Base-by-base conservation (phyloP, 2,888 invertebrate species). In the Thera britannica region DNA sequence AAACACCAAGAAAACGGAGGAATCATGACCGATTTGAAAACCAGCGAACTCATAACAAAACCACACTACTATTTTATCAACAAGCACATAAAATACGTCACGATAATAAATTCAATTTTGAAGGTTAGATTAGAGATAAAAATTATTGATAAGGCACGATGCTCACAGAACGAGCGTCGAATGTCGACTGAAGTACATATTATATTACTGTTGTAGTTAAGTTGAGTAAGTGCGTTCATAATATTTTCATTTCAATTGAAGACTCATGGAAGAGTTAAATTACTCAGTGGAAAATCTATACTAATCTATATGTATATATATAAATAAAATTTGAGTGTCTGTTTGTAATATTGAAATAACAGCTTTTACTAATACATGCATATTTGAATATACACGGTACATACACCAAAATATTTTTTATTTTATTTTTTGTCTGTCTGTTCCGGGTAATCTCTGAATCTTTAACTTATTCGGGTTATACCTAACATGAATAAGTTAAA, bases 1-100 rank as follows among this genome's bases (percentile, higher is more conserved):
- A 89, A 88, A 80, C 92, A 92, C 87, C 90, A 90, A 0, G 88
- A 85, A 62, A 92, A 88, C 8, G 90, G 89, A 4, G 90, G 86
- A 59, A 89, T 78, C 78, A 85, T 83, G 44, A 77, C 77, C 57
- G 77, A 81, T 73, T 78, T 81, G 0, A 83, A 75, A 62, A 81
- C 58, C 0, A 80, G 77, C 54, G 81, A 67, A 70, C 82, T 77
- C 84, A 86, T 86, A 55, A 35, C 62, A 61, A 12, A 56, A 61
- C 9, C 44, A 46, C 63, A 44, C 55, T 38, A 36, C 36, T 35
- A 8, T 46, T 9, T 2, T 2, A 46, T 46, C 2, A 9, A 46
- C 41, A 41, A 41, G 0, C 6, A 41, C 41, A 3, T 41, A 46
- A 2, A 38, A 3, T 55, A 61, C 60, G 58, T 57, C 57, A 67